phyloP scores from a whole-genome alignment of 2,888 invertebrate genomes.

The Phengaris alcon region DNA sequence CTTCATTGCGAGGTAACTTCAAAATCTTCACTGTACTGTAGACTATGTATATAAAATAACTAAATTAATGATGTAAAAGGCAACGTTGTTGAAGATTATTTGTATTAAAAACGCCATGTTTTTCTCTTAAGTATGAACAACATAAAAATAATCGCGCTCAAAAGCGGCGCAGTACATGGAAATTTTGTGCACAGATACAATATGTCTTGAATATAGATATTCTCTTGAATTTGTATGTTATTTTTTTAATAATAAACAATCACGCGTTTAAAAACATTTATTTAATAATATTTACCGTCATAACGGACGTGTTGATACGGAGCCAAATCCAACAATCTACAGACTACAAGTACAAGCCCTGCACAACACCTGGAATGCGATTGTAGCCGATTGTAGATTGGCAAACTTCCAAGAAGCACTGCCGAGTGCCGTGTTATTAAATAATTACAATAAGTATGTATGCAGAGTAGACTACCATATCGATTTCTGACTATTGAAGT shows the following conservation, averaged over 20 bases:
- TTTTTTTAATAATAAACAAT: too few species aligned
- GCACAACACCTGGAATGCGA: constrained; percentile 18
- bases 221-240: too few species aligned
- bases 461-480: not conserved
- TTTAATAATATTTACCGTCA: constrained; percentile 3
- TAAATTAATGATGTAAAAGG: too few species aligned
- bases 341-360: not conserved
- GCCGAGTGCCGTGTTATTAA: not conserved
- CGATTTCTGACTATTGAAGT: not conserved
- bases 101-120: not conserved
- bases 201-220: too few species aligned
- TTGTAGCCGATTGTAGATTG: constrained; percentile 24
- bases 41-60: too few species aligned
- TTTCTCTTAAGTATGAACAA: not conserved
- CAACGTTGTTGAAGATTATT: not conserved
- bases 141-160: not conserved
- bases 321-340: constrained; percentile 15
- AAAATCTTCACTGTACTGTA: too few species aligned
- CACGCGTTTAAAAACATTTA: not conserved
- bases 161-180: not conserved
- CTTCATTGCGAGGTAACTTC: too few species aligned
- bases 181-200: not conserved
- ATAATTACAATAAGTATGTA: constrained; percentile 13
- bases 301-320: not conserved
- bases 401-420: constrained; percentile 25